A percentile compares a stretch with the other conserved stretches of the same genome.
These are phyloP conservation scores for Tangara arthus DNA, from an alignment of 2,797 vertebrate species.

Conservation along the genomic window DNA sequence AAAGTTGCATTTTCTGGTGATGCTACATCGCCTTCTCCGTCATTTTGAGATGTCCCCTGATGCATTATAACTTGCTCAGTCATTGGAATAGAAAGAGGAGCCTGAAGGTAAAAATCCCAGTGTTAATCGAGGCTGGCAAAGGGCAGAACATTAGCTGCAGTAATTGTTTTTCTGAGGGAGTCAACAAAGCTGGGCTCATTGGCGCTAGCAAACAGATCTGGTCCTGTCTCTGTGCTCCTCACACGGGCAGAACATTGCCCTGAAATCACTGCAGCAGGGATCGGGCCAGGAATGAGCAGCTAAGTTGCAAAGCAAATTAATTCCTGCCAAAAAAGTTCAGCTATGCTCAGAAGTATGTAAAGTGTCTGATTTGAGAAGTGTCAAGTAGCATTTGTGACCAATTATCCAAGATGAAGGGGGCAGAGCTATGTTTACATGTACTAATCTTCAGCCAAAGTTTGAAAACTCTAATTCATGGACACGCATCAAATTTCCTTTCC, in stretches of 20 bases:
- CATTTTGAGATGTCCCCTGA: background rate
- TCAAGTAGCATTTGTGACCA: slow-evolving; percentile 82
- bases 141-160: background rate
- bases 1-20: background rate
- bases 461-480: slow-evolving; percentile 60
- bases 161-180: background rate
- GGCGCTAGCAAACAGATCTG: background rate
- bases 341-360: slow-evolving; percentile 73
- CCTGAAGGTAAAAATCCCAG: background rate
- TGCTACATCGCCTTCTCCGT: fast-evolving
- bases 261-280: slow-evolving; percentile 43
- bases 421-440: slow-evolving; percentile 72
- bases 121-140: background rate
- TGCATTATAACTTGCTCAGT: background rate
- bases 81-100: background rate
- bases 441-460: slow-evolving; percentile 63
- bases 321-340: slow-evolving; percentile 73
- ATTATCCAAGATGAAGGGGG: slow-evolving; percentile 77
- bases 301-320: slow-evolving; percentile 76
- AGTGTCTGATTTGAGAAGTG: slow-evolving; percentile 74
- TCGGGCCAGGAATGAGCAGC: slow-evolving; percentile 69
- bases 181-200: background rate
- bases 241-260: slow-evolving; percentile 1
- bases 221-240: slow-evolving; percentile 37
- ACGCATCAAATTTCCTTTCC: slow-evolving; percentile 57